These are phyloP conservation scores for Nasonia oneida DNA, from an alignment of 2,888 invertebrate species.

Conservation along the genomic window DNA sequence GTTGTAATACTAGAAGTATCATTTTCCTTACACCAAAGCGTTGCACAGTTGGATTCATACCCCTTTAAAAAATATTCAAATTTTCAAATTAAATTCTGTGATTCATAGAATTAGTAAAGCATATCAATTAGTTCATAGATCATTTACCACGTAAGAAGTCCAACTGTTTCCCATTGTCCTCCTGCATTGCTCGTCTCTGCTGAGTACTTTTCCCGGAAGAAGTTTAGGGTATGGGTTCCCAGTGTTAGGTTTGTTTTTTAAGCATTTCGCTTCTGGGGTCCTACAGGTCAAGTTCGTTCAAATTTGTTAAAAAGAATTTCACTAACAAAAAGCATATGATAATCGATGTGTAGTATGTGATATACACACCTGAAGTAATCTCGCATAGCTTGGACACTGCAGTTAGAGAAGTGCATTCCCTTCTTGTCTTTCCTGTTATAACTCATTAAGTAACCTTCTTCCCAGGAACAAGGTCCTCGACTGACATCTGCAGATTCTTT, in stretches of 20 bases:
- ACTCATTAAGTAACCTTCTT: slow-evolving; percentile 55
- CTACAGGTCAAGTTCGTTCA: neutral
- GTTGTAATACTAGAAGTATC: fast-evolving
- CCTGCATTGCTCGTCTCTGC: slow-evolving; percentile 50
- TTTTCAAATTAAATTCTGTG: neutral
- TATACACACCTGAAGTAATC: slow-evolving; percentile 24
- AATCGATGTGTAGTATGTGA: neutral
- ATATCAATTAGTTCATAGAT: neutral
- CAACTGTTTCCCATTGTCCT: neutral
- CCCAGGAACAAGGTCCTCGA: slow-evolving; percentile 21
- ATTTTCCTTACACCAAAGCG: neutral
- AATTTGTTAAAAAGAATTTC: neutral
- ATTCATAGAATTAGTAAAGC: neutral
- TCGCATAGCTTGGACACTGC: slow-evolving; percentile 38
- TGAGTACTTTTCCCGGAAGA: slow-evolving; percentile 45
- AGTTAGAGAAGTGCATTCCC: slow-evolving; percentile 50
- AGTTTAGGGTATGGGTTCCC: slow-evolving; percentile 45
- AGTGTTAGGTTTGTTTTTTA: slow-evolving; percentile 38
- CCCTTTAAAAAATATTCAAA: neutral
- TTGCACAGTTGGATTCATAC: neutral
- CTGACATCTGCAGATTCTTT: neutral
- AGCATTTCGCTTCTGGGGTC: slow-evolving; percentile 11
- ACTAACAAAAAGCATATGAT: neutral
- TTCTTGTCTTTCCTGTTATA: slow-evolving; percentile 13
- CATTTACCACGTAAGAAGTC: slow-evolving; percentile 18